Conservation (phyloP, 2,797 vertebrate species). For the Poecilia picta region DNA sequence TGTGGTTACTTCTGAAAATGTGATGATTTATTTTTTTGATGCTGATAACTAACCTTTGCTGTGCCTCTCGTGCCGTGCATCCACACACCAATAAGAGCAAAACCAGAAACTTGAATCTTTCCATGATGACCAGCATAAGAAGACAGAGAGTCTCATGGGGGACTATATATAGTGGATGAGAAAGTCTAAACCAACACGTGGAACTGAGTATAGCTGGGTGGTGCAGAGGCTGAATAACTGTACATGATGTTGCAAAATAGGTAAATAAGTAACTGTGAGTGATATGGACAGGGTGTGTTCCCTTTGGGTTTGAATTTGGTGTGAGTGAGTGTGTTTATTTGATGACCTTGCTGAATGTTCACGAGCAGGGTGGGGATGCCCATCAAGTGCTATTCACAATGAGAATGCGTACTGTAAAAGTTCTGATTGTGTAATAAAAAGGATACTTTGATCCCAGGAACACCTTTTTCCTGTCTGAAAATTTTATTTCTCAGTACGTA, state of each 20-base stretch:
- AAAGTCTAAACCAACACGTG: conserved; percentile 2
- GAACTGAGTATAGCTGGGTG: conserved; percentile 1
- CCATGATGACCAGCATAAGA: conserved; percentile 68
- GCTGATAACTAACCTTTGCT: conserved; percentile 46
- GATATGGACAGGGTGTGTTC: conserved; percentile 69
- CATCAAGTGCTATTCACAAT: conserved; percentile 33
- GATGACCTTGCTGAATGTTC: conserved; percentile 38
- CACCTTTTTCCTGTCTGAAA: conserved; percentile 10
- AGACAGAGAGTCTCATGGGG: conserved; percentile 11
- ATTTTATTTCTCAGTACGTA: background rate
- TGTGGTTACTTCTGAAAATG: background rate
- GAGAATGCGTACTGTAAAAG: conserved; percentile 18
- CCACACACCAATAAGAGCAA: conserved; percentile 71
- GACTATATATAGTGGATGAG: conserved; percentile 60
- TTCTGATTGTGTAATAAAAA: conserved; percentile 43
- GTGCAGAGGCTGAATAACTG: conserved; percentile 16
- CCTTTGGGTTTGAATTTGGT: conserved; percentile 3
- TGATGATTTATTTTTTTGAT: background rate
- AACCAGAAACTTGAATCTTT: conserved; percentile 51
- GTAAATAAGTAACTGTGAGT: conserved; percentile 77
- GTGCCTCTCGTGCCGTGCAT: conserved; percentile 16
- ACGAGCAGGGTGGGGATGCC: conserved; percentile 52
- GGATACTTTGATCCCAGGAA: conserved; percentile 37
- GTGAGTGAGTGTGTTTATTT: conserved; percentile 11
- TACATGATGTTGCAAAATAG: conserved; percentile 53